Evolutionary conservation across 2,888 invertebrate species (phyloP).

Genomic region (Hedya salicella): DNA sequence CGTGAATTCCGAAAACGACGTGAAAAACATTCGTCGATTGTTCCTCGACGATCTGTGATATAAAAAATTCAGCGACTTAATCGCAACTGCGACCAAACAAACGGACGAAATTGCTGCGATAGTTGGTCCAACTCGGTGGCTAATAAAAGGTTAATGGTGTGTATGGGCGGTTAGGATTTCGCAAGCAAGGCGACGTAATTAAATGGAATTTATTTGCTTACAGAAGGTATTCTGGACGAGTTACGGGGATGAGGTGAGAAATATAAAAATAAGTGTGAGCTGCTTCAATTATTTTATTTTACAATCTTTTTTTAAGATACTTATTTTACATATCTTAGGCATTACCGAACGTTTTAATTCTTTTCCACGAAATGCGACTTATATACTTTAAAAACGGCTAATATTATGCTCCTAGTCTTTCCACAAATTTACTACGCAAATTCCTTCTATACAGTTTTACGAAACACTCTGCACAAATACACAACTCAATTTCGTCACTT

Average conservation of each 20-base stretch:
- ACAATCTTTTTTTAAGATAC: too few species aligned
- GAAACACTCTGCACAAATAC: conserved; percentile 39
- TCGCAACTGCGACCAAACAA: conserved; percentile 74
- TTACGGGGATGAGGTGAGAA: neutral
- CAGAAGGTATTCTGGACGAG: neutral
- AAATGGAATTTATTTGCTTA: conserved; percentile 40
- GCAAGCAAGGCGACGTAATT: conserved; percentile 5
- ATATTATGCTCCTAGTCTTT: too few species aligned
- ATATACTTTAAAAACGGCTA: too few species aligned
- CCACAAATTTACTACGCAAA: neutral
- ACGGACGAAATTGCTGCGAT: conserved; percentile 54
- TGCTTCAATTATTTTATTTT: too few species aligned
- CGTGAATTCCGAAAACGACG: conserved; percentile 78
- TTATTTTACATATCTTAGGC: too few species aligned
- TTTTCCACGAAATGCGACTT: too few species aligned
- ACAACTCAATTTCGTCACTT: conserved; percentile 15
- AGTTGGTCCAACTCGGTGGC: conserved; percentile 66
- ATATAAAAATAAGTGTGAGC: neutral
- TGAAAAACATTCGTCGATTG: conserved; percentile 76
- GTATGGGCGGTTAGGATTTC: conserved; percentile 19
- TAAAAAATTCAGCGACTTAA: conserved; percentile 80
- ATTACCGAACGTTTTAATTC: too few species aligned
- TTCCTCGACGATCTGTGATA: conserved; percentile 71
- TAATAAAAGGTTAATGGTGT: conserved; percentile 46
- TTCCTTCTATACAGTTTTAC: conserved; percentile 8